These are phyloP conservation scores for Alexandromys fortis DNA, from an alignment of 2,113 vertebrate species.

Conservation along the genomic window DNA sequence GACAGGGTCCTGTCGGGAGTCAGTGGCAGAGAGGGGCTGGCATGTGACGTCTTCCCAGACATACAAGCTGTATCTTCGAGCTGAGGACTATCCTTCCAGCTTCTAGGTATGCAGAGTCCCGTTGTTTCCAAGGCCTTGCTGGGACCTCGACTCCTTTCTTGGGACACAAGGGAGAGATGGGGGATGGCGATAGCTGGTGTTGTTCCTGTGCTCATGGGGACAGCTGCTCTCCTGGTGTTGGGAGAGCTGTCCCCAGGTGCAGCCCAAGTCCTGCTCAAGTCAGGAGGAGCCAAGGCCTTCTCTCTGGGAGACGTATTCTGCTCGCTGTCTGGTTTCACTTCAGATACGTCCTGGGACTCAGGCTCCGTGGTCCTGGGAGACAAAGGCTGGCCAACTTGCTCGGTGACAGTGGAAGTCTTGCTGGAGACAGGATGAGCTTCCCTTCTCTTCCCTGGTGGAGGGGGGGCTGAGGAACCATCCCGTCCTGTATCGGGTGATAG, in stretches of 20 bases:
- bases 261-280: neutral
- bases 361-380: neutral
- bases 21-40: neutral
- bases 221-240: conserved; percentile 21
- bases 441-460: conserved; percentile 82
- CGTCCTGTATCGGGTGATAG: conserved; percentile 84
- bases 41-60: neutral
- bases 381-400: neutral
- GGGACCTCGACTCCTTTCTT: neutral
- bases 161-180: accelerated
- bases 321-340: accelerated
- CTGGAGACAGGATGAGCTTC: conserved; percentile 68
- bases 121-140: neutral
- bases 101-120: accelerated
- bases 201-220: neutral
- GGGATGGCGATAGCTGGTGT: neutral
- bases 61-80: neutral
- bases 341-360: neutral
- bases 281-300: accelerated
- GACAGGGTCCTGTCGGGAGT: neutral
- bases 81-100: neutral
- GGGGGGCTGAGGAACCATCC: conserved; percentile 85
- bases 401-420: neutral
- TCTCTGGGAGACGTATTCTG: neutral
- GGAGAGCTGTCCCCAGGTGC: neutral